A percentile compares a stretch with the other conserved stretches of the same genome.
phyloP scores from a whole-genome alignment of 2,113 vertebrate genomes.

The Thunnus maccoyii region DNA sequence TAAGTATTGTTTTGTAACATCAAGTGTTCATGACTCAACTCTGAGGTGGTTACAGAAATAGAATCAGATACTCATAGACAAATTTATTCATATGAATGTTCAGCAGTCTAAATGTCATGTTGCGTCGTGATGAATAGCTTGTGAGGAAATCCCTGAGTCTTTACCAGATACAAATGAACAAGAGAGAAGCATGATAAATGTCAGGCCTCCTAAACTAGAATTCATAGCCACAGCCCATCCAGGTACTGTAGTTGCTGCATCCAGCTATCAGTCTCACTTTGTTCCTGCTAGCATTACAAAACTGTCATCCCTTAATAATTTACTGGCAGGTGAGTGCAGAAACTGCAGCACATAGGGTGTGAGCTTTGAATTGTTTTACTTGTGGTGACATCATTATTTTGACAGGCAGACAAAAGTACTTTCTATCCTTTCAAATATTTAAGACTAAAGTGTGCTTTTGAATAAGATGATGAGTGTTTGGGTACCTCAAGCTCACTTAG shows the following conservation, averaged over 20 bases:
- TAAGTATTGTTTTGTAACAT: too few species aligned
- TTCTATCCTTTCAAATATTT: background rate
- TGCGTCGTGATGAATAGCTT: slow-evolving; percentile 13
- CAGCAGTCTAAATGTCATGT: slow-evolving; percentile 11
- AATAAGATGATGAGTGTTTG: slow-evolving; percentile 2
- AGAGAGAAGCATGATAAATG: slow-evolving; percentile 21
- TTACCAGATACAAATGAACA: slow-evolving; percentile 1
- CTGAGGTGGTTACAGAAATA: background rate
- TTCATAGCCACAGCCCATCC: slow-evolving; percentile 17
- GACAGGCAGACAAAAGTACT: background rate
- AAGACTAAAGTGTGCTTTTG: background rate
- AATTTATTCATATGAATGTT: slow-evolving; percentile 13
- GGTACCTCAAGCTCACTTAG: background rate
- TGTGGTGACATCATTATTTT: background rate
- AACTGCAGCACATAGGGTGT: background rate
- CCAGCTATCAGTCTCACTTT: slow-evolving; percentile 43
- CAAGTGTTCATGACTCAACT: too few species aligned
- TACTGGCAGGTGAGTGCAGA: slow-evolving; percentile 11
- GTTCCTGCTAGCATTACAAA: slow-evolving; percentile 33
- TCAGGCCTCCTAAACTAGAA: slow-evolving; percentile 27
- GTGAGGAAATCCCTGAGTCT: background rate
- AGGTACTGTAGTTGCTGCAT: slow-evolving; percentile 5
- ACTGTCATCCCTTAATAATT: slow-evolving; percentile 16
- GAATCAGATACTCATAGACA: slow-evolving; percentile 2
- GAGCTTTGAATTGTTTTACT: background rate